phyloP scores from a whole-genome alignment of 2,797 vertebrate genomes.

The Podarcis siculus region DNA sequence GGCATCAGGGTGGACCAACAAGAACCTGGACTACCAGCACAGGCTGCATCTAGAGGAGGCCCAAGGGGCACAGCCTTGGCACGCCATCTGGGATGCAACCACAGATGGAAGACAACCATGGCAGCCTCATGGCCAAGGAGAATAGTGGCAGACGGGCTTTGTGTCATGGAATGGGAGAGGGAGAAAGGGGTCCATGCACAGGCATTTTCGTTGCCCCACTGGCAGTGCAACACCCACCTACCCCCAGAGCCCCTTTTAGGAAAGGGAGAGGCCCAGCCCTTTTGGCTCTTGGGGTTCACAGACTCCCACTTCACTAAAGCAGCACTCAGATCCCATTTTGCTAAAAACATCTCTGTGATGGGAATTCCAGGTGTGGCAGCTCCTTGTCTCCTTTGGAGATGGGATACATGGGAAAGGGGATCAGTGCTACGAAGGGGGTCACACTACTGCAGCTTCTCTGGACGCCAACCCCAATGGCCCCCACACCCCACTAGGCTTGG shows the following conservation, averaged over 20 bases:
- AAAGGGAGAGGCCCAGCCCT: too few relatives aligned
- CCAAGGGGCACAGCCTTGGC: not conserved
- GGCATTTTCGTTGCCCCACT: not conserved
- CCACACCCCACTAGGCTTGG: too few relatives aligned
- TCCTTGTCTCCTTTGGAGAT: too few relatives aligned
- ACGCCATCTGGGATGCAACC: not conserved
- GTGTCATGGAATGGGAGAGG: not conserved
- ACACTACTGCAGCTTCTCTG: too few relatives aligned
- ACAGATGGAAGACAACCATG: not conserved
- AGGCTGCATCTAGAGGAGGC: not conserved
- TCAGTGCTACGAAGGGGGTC: too few relatives aligned
- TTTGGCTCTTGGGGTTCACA: not conserved
- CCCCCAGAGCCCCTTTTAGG: not conserved
- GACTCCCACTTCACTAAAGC: too few relatives aligned
- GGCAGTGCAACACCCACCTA: not conserved
- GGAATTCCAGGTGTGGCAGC: too few relatives aligned
- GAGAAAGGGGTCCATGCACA: conserved; percentile 28
- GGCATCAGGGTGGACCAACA: not conserved
- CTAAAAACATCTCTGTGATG: too few relatives aligned
- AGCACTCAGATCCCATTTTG: too few relatives aligned
- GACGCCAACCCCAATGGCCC: too few relatives aligned
- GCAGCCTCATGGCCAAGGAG: not conserved
- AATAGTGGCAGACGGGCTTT: not conserved
- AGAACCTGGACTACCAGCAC: not conserved
- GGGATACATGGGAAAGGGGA: too few relatives aligned